These are phyloP conservation scores for Drosophila anomalata DNA, from an alignment of 2,888 invertebrate species.

Conservation along the genomic window DNA sequence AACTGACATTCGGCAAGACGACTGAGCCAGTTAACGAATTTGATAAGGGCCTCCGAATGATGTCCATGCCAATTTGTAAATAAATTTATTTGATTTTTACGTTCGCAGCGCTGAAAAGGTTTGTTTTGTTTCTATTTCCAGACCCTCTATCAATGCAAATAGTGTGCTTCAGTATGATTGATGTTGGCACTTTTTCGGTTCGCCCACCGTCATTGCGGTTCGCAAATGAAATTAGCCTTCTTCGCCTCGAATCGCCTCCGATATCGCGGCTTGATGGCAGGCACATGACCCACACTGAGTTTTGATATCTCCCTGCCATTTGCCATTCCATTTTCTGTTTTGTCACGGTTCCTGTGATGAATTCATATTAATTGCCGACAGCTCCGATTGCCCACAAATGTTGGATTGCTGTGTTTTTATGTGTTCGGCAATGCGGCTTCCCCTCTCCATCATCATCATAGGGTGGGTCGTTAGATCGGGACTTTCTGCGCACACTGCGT, in stretches of 20 bases:
- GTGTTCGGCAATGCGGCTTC: constrained; percentile 23
- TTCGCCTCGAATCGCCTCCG: constrained; percentile 7
- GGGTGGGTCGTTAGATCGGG: constrained; percentile 10
- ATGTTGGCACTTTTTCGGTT: constrained; percentile 45
- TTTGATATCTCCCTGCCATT: constrained; percentile 39
- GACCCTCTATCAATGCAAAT: constrained; percentile 49
- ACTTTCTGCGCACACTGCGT: constrained; percentile 34
- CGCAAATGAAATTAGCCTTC: constrained; percentile 18
- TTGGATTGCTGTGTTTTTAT: constrained; percentile 29
- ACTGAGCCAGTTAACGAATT: constrained; percentile 13
- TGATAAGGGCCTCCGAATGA: constrained; percentile 53
- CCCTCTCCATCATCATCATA: constrained; percentile 46
- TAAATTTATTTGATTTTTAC: constrained; percentile 51
- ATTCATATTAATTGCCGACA: constrained; percentile 62
- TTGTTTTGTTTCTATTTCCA: constrained; percentile 10
- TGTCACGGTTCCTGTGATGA: constrained; percentile 60
- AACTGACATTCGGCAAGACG: constrained; percentile 44
- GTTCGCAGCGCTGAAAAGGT: constrained; percentile 29
- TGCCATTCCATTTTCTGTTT: constrained; percentile 52
- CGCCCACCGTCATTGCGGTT: constrained; percentile 15
- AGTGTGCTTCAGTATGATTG: constrained; percentile 52
- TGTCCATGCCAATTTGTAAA: constrained; percentile 64
- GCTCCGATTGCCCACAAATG: constrained; percentile 18
- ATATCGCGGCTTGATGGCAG: constrained; percentile 42
- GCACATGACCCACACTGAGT: constrained; percentile 61